Base-by-base conservation (phyloP, 2,113 vertebrate species). In the Beaufortia kweichowensis region DNA sequence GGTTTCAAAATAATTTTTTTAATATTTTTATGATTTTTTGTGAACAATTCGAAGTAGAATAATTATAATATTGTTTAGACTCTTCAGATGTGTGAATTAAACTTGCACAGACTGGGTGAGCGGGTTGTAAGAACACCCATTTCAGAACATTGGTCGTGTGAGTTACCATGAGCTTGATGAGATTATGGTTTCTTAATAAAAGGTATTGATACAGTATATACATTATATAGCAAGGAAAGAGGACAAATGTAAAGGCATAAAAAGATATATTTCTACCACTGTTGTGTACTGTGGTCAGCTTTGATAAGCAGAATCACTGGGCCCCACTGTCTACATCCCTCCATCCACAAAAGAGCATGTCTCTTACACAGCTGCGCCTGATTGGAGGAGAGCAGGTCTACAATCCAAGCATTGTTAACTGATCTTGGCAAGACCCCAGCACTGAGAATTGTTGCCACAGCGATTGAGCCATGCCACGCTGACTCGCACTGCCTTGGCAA, bases 371-470 rank as follows among this genome's bases (percentile, higher is more conserved):
- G 86, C 35, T 84, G 78, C 87, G 65, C 84, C 87, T 90, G 87
- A 85, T 84, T 83, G 76, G 86, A 90, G 83, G 85, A 91, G 89
- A 86, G 82, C 84, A 74, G 83, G 85, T 81, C 84, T 88, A 91
- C 90, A 91, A 90, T 91, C 78, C 24, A 83, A 85, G 78, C 81
- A 90, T 92, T 93, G 90, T 93, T 89, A 87, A 84, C 85, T 90
- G 61, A 80, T 89, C 89, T 85, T 90, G 87, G 89, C 89, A 91
- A 88, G 86, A 84, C 82, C 73, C 86, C 85, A 90, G 86, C 88
- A 84, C 76, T 50, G 84, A 87, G 86, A 90, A 88, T 85, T 87
- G 90, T 91, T 90, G 69, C 91, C 88, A 88, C 75, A 68, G 90
- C 78, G 80, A 90, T 88, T 84, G 87, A 85, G 86, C 87, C 87